These are phyloP conservation scores for Gobio gobio DNA, from an alignment of 2,113 vertebrate genomes.

Conservation along the genomic window DNA sequence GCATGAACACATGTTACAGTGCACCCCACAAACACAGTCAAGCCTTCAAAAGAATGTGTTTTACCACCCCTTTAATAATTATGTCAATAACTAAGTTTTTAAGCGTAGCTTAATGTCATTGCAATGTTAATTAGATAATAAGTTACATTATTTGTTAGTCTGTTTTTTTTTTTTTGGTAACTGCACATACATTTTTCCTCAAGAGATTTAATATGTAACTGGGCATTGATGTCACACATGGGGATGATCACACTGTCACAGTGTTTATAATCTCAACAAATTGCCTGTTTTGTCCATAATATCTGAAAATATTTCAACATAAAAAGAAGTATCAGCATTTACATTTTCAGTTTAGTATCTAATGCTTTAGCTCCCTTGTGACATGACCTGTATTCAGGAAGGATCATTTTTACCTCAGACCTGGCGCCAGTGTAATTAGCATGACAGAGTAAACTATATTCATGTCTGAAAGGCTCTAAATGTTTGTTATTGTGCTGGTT, in stretches of 20 bases:
- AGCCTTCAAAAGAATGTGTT: too few relatives aligned
- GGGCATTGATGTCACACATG: not conserved
- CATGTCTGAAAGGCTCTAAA: conserved; percentile 22
- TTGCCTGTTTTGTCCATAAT: not conserved
- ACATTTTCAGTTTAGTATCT: not conserved
- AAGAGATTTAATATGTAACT: not conserved
- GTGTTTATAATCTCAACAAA: not conserved
- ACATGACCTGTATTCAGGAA: not conserved
- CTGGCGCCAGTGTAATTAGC: conserved; percentile 19
- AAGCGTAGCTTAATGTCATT: not conserved
- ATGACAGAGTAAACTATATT: not conserved
- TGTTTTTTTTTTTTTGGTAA: not conserved
- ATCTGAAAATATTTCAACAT: not conserved
- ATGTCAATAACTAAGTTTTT: too few relatives aligned
- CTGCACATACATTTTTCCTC: not conserved
- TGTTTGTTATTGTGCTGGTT: conserved; percentile 31
- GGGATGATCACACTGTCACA: not conserved
- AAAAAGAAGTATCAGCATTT: not conserved
- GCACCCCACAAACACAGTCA: too few relatives aligned
- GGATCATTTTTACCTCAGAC: not conserved
- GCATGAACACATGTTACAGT: too few relatives aligned
- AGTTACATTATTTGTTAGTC: conserved; percentile 2
- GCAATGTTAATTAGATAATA: not conserved
- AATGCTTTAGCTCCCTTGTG: not conserved
- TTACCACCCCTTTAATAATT: too few relatives aligned